phyloP scores from a whole-genome alignment of 2,888 invertebrate genomes.

The Microctonus aethiopoides region DNA sequence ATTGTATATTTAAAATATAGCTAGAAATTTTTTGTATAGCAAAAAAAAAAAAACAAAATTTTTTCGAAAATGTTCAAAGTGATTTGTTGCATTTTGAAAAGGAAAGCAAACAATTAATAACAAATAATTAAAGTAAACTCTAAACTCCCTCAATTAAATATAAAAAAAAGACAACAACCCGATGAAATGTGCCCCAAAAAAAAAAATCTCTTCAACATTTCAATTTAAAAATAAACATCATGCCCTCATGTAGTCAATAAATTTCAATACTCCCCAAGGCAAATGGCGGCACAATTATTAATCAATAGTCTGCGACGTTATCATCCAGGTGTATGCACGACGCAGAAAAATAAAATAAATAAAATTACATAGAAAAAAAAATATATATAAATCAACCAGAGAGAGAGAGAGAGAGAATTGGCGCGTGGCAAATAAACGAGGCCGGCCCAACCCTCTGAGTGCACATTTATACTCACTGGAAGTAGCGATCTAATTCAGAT shows the following conservation, averaged over 20 bases:
- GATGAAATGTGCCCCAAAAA: too few relatives aligned
- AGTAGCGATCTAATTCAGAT: conserved; percentile 10
- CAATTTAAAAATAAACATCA: neutral
- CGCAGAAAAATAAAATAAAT: neutral
- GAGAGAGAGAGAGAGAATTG: neutral
- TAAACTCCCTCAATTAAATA: neutral
- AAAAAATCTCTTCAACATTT: neutral
- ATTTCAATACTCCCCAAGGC: conserved; percentile 12
- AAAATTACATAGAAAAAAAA: neutral
- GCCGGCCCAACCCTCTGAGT: neutral
- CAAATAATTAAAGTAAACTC: too few relatives aligned
- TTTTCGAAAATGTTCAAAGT: too few relatives aligned
- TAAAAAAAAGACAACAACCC: neutral
- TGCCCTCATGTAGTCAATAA: neutral
- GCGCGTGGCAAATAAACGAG: conserved; percentile 12
- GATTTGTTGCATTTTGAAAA: too few relatives aligned
- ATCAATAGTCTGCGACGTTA: conserved; percentile 21
- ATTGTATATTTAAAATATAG: too few relatives aligned
- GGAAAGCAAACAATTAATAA: too few relatives aligned
- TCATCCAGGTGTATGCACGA: neutral
- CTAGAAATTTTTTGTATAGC: too few relatives aligned
- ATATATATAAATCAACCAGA: neutral
- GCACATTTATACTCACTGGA: neutral
- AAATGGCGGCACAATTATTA: conserved; percentile 7
- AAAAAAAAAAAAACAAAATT: too few relatives aligned